Evolutionary conservation across 2,797 vertebrate genomes (phyloP), one percentile per base, ranked within the genome.

Genomic region (Triplophysa bombifrons): DNA sequence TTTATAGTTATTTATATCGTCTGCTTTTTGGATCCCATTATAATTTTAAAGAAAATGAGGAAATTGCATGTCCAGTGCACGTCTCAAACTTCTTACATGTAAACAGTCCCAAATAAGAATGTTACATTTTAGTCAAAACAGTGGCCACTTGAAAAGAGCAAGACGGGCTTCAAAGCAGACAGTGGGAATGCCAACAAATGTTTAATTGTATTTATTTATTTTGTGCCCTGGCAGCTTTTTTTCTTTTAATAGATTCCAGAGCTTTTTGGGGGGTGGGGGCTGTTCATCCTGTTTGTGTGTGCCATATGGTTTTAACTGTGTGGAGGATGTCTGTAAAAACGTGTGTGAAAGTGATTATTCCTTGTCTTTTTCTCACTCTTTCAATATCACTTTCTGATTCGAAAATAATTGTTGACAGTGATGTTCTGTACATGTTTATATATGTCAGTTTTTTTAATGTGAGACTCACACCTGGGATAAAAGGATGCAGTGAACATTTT

Each of bases 361-460:
- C 65, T 51, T 11, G 6, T 41, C 65, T 73, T 25, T 77, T 25
- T 22, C 27, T 38, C 55, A 22, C 20, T 4, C 9, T 11, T 58
- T 3, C n/a, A 4, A 12, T 56, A 20, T 56, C 10, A 14, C 55
- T 89, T 91, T 86, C 80, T 82, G 85, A 63, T 91, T 88, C 80
- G 85, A 85, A 53, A 66, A 72, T 13, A 90, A 90, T 17, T 3
- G 13, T 48, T 48, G 11, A 48, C 41, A 48, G 46, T 48, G 46
- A 48, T 48, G 46, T 16, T 13, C 11, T 48, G 46, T 16, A 38
- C 34, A 38, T 38, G 34, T 38, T 38, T 38, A 10, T 41, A 41
- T 9, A 41, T 38, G 63, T 67, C 65, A 56, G 30, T 53, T 9
- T 64, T 22, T 3, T 53, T 46, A 46, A 46, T 0, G 12, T 46